Conservation (phyloP, 2,113 vertebrate species). For the human region GRCh38 chr3:177650001-177650500, state of each 20-base stretch:
- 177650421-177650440: neutral
- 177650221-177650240: neutral
- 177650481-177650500: neutral
- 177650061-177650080: neutral
- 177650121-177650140: neutral
- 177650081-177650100: neutral
- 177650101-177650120: neutral
- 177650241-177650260: neutral
- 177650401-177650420: neutral
- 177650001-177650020: constrained; percentile 12
- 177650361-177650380: neutral
- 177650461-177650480: neutral
- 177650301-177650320: neutral
- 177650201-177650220: neutral
- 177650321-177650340: neutral
- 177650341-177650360: neutral
- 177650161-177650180: neutral
- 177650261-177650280: neutral
- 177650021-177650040: neutral
- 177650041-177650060: constrained; percentile 5
- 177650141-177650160: neutral
- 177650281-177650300: neutral
- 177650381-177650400: neutral
- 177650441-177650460: neutral
- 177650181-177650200: neutral